phyloP scores from a whole-genome alignment of 2,888 invertebrate species.

The Stenolophus ochropezus region DNA sequence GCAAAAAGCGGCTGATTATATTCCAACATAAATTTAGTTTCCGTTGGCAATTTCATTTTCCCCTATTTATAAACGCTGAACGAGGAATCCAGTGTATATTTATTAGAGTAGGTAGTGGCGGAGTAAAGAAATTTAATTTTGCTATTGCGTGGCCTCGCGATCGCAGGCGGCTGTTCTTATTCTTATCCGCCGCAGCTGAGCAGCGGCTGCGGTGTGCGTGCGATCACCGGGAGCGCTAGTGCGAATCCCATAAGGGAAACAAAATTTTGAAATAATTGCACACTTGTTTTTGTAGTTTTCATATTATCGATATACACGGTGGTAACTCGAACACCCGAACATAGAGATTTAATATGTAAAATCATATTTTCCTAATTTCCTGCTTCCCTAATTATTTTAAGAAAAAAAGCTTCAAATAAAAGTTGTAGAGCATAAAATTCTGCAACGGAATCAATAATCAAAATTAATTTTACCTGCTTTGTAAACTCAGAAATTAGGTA shows the following conservation, averaged over 20 bases:
- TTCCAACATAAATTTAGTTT: slow-evolving; percentile 28
- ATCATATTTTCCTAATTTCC: too few species aligned
- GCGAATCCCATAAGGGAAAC: not conserved
- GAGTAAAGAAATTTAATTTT: slow-evolving; percentile 42
- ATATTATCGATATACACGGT: too few species aligned
- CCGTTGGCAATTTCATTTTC: slow-evolving; percentile 37
- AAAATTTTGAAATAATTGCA: not conserved
- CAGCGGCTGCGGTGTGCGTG: not conserved
- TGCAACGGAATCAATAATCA: too few species aligned
- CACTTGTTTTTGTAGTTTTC: too few species aligned
- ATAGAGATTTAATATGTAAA: too few species aligned
- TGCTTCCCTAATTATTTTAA: too few species aligned
- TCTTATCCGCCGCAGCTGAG: not conserved
- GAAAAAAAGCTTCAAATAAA: too few species aligned
- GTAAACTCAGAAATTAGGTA: too few species aligned
- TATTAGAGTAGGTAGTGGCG: slow-evolving; percentile 31
- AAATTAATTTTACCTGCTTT: too few species aligned
- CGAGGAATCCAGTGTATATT: slow-evolving; percentile 17
- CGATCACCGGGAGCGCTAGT: not conserved
- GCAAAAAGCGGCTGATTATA: slow-evolving; percentile 21
- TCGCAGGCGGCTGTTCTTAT: not conserved
- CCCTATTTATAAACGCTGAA: slow-evolving; percentile 45
- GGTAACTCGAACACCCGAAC: too few species aligned
- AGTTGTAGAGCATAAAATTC: too few species aligned
- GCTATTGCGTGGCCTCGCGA: slow-evolving; percentile 11